Conservation (phyloP, 2,888 invertebrate species). For the Ctena decussata region DNA sequence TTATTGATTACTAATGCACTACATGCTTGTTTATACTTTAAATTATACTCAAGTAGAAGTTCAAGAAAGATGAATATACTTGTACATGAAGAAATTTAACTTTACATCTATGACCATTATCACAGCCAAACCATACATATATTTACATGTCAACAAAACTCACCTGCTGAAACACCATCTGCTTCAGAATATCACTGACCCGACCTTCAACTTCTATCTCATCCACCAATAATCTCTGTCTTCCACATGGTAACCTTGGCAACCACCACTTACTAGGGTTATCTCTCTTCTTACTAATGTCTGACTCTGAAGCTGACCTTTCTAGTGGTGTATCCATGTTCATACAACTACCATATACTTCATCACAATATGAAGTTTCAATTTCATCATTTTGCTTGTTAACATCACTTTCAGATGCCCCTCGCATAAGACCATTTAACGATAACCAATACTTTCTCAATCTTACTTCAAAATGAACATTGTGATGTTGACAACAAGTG, state of each 20-base stretch:
- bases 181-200: constrained; percentile 66
- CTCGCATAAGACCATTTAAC: constrained; percentile 60
- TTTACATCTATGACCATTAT: no score
- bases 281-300: constrained; percentile 57
- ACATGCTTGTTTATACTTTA: no score
- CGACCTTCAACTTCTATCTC: constrained; percentile 63
- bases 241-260: constrained; percentile 48
- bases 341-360: constrained; percentile 59
- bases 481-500: constrained; percentile 6
- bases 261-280: constrained; percentile 56
- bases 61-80: no score
- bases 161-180: constrained; percentile 70
- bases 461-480: constrained; percentile 38
- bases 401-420: constrained; percentile 49
- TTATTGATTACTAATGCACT: no score
- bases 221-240: constrained; percentile 52
- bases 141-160: no score
- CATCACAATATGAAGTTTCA: constrained; percentile 53
- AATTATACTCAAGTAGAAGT: no score
- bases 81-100: no score
- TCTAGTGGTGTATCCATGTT: constrained; percentile 66
- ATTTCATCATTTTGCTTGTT: constrained; percentile 45
- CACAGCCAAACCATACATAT: no score
- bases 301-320: constrained; percentile 67
- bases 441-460: constrained; percentile 66